A percentile compares a stretch with the other conserved stretches of the same genome.
Evolutionary conservation across 2,888 invertebrate genomes (phyloP).

Genomic region (Candidula unifasciata): DNA sequence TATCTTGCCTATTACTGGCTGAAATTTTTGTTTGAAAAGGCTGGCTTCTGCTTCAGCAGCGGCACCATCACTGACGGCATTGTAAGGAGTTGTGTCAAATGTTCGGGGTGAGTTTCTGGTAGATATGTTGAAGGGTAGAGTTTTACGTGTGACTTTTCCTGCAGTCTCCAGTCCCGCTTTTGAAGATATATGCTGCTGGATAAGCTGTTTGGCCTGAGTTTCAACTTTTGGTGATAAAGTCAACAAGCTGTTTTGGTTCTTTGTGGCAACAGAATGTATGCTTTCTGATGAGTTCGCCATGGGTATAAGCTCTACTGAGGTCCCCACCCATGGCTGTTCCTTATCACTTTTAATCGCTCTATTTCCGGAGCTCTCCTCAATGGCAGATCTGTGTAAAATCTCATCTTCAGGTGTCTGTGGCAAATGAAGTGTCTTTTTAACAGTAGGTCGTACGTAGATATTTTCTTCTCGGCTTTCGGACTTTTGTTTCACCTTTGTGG

Average conservation of each 20-base stretch:
- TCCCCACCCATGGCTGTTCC: background rate
- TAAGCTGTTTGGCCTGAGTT: background rate
- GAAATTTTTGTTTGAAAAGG: background rate
- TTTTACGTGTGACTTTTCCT: background rate
- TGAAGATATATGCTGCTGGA: background rate
- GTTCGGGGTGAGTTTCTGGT: slow-evolving; percentile 61
- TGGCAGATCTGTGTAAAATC: background rate
- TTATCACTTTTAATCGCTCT: background rate
- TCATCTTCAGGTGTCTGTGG: slow-evolving; percentile 29
- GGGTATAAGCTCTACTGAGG: background rate
- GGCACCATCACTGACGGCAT: background rate
- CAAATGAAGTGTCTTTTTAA: slow-evolving; percentile 25
- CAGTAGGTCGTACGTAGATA: slow-evolving; percentile 48
- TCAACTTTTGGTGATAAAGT: background rate
- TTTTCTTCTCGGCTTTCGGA: slow-evolving; percentile 21
- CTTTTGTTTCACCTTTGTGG: slow-evolving; percentile 48
- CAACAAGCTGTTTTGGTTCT: background rate
- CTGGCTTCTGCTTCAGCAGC: background rate
- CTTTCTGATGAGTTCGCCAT: background rate
- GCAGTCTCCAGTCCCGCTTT: background rate
- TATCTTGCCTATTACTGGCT: background rate
- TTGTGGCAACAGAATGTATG: background rate
- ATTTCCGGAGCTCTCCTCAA: background rate
- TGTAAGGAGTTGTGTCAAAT: slow-evolving; percentile 60
- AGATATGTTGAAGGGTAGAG: slow-evolving; percentile 58